Percentiles rank a stretch among this genome's conserved stretches.
These are phyloP conservation scores for Apis cerana DNA, from an alignment of 1,140 invertebrate species.

Conservation along the genomic window DNA sequence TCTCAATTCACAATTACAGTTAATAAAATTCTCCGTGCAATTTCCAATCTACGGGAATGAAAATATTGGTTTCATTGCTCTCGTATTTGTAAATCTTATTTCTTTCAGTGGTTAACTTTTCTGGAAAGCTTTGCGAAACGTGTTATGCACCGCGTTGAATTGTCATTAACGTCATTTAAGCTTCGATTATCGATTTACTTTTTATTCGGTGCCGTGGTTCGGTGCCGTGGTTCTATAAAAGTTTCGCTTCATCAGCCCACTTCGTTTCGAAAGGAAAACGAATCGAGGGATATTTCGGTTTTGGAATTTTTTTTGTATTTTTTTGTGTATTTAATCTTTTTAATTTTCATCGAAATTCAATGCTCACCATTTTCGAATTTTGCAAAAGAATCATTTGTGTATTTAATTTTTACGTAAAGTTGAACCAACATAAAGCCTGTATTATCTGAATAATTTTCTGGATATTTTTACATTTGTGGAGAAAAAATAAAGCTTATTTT, in stretches of 20 bases:
- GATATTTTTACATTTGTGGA: too few relatives aligned
- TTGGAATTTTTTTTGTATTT: background rate
- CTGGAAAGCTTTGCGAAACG: background rate
- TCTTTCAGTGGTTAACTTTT: background rate
- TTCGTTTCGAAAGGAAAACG: background rate
- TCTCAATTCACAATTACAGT: background rate
- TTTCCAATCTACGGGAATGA: background rate
- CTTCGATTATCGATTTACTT: background rate
- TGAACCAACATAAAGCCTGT: too few relatives aligned
- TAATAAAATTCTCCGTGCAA: background rate
- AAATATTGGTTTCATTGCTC: background rate
- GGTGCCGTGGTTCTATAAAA: background rate
- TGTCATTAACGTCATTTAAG: slow-evolving; percentile 2
- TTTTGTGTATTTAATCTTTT: background rate
- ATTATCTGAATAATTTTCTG: too few relatives aligned
- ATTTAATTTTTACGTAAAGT: too few relatives aligned
- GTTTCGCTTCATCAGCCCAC: background rate
- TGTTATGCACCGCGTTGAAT: too few relatives aligned
- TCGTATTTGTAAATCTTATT: background rate
- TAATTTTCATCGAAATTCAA: background rate
- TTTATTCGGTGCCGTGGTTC: background rate
- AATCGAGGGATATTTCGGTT: background rate
- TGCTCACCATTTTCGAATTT: too few relatives aligned
- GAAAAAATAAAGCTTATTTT: too few relatives aligned
- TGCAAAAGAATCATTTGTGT: too few relatives aligned